Evolutionary conservation across 2,797 vertebrate genomes (phyloP).

Genomic region (Sarcophilus harrisii): DNA sequence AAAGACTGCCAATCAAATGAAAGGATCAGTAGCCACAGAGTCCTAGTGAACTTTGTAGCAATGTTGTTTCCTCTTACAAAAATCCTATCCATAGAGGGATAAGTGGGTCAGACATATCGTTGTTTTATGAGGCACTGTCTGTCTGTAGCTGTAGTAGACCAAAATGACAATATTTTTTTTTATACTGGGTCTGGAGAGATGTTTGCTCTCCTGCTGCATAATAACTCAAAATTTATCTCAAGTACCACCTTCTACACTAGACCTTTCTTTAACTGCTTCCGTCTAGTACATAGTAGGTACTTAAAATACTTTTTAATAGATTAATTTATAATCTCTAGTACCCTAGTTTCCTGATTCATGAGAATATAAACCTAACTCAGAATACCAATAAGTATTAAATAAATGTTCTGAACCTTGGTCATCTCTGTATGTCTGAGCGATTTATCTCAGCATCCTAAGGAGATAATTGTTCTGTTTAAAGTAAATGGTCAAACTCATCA

Average conservation of each 20-base stretch:
- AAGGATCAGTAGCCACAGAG: not conserved
- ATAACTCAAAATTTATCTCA: not conserved
- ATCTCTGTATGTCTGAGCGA: not conserved
- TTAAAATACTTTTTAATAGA: not conserved
- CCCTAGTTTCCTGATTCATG: not conserved
- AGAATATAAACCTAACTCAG: not conserved
- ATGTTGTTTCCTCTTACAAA: not conserved
- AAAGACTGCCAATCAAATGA: not conserved
- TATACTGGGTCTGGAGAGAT: not conserved
- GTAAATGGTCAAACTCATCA: not conserved
- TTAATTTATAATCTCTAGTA: not conserved
- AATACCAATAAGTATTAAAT: not conserved
- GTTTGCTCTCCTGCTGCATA: not conserved
- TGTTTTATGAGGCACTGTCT: not conserved
- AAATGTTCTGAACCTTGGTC: not conserved
- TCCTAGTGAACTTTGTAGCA: not conserved
- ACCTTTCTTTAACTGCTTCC: not conserved
- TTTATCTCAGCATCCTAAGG: not conserved
- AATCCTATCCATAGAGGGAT: not conserved
- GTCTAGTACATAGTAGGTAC: not conserved
- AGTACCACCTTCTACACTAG: not conserved
- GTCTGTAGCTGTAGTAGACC: not conserved
- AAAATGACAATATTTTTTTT: not conserved
- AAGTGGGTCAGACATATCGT: not conserved
- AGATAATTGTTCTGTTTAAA: not conserved